A percentile compares a stretch with the other conserved stretches of the same genome.
Evolutionary conservation across 2,888 invertebrate species (phyloP).

Genomic region (Spodoptera exigua): DNA sequence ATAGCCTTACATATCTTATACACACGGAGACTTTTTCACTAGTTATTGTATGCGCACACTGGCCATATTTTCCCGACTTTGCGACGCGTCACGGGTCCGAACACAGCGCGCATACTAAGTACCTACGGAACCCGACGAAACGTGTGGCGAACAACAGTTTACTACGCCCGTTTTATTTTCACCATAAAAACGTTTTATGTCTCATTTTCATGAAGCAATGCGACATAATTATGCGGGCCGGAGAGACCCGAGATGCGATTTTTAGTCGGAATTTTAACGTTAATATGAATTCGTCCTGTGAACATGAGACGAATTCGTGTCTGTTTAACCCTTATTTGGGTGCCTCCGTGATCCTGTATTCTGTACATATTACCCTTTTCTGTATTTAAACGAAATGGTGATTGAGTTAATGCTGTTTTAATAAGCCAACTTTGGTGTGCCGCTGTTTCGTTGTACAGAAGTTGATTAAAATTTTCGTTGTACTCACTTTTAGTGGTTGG

Average conservation of each 20-base stretch:
- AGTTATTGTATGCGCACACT: conserved; percentile 58
- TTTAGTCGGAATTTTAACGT: conserved; percentile 80
- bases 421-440: conserved; percentile 42
- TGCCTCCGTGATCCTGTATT: conserved; percentile 49
- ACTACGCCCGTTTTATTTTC: conserved; percentile 64
- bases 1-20: conserved; percentile 45
- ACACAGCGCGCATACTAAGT: conserved; percentile 65
- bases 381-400: conserved; percentile 57
- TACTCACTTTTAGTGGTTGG: conserved; percentile 27
- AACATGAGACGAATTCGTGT: conserved; percentile 74
- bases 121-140: conserved; percentile 39
- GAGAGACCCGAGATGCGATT: conserved; percentile 74
- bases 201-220: conserved; percentile 80
- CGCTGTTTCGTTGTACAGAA: conserved; percentile 12
- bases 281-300: conserved; percentile 70
- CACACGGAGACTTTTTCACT: conserved; percentile 36
- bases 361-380: conserved; percentile 56
- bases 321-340: conserved; percentile 67
- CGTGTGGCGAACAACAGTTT: conserved; percentile 63
- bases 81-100: conserved; percentile 46
- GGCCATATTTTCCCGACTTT: conserved; percentile 57
- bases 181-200: conserved; percentile 74
- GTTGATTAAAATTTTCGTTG: conserved; percentile 32
- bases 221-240: conserved; percentile 76
- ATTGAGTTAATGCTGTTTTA: conserved; percentile 57